These are phyloP conservation scores for Meganola albula DNA, from an alignment of 2,888 invertebrate species.

Conservation along the genomic window DNA sequence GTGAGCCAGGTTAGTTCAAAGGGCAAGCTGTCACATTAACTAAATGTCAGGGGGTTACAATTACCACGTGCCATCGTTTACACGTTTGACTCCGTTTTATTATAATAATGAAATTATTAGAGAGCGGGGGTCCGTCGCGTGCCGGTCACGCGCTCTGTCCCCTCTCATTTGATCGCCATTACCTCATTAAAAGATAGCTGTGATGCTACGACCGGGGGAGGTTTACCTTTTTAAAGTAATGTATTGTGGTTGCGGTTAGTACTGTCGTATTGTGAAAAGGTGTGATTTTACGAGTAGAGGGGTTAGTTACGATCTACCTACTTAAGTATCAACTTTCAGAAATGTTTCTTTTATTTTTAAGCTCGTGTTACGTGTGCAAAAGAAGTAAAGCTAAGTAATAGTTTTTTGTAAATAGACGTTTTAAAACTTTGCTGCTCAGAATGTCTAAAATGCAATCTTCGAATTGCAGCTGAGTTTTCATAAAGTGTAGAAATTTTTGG, in stretches of 20 bases:
- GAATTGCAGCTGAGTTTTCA: no score
- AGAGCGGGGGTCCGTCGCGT: slow-evolving; percentile 51
- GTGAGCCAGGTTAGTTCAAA: slow-evolving; percentile 21
- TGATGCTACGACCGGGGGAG: slow-evolving; percentile 46
- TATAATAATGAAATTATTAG: slow-evolving; percentile 71
- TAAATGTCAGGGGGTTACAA: slow-evolving; percentile 38
- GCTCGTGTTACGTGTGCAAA: no score
- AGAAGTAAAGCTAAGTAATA: no score
- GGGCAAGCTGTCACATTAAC: slow-evolving; percentile 24
- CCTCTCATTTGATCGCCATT: slow-evolving; percentile 52
- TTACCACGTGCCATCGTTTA: slow-evolving; percentile 65
- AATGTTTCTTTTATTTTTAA: no score
- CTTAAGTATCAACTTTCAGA: no score
- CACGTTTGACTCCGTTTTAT: slow-evolving; percentile 70
- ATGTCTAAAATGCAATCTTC: no score
- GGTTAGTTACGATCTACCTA: slow-evolving; percentile 7
- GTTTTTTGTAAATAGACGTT: background rate
- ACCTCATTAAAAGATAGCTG: slow-evolving; percentile 64
- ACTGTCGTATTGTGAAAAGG: slow-evolving; percentile 45
- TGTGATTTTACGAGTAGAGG: slow-evolving; percentile 53
- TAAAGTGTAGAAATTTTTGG: no score
- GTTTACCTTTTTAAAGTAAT: slow-evolving; percentile 70
- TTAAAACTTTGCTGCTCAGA: background rate
- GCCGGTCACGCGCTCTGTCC: slow-evolving; percentile 39
- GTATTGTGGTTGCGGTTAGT: slow-evolving; percentile 43